These are phyloP conservation scores for Amyelois transitella DNA, from an alignment of 1,140 invertebrate species.

Conservation along the genomic window DNA sequence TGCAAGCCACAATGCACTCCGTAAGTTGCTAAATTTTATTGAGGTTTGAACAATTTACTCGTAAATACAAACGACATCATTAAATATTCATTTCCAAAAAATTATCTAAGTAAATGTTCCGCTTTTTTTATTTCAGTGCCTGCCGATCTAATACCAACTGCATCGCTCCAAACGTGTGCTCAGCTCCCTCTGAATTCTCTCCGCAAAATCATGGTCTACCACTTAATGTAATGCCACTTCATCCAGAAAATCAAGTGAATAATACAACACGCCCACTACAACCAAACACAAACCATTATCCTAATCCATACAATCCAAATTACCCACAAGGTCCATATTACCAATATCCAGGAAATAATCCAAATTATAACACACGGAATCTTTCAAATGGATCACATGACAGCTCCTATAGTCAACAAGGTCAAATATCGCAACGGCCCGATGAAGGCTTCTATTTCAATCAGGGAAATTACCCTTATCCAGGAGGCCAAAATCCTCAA, in stretches of 20 bases:
- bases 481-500: not conserved
- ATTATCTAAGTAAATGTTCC: not conserved
- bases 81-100: not conserved
- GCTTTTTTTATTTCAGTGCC: conserved; percentile 36
- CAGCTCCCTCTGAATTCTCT: not conserved
- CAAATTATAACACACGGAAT: not conserved
- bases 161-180: conserved; percentile 73
- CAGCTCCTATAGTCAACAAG: not conserved
- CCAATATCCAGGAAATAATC: not conserved
- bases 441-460: not conserved
- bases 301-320: not conserved
- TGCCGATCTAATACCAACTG: conserved; percentile 73
- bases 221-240: not conserved
- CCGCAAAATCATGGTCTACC: not conserved
- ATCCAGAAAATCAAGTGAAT: not conserved
- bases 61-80: no score
- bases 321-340: not conserved
- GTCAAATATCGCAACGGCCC: not conserved
- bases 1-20: conserved; percentile 72
- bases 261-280: not conserved
- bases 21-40: conserved; percentile 28
- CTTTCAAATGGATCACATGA: not conserved
- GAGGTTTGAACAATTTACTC: no score
- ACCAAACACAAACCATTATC: not conserved
- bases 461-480: not conserved